Evolutionary conservation across 2,113 vertebrate genomes (phyloP), one percentile per base, ranked within the genome.

Genomic region (Cheilinus undulatus): DNA sequence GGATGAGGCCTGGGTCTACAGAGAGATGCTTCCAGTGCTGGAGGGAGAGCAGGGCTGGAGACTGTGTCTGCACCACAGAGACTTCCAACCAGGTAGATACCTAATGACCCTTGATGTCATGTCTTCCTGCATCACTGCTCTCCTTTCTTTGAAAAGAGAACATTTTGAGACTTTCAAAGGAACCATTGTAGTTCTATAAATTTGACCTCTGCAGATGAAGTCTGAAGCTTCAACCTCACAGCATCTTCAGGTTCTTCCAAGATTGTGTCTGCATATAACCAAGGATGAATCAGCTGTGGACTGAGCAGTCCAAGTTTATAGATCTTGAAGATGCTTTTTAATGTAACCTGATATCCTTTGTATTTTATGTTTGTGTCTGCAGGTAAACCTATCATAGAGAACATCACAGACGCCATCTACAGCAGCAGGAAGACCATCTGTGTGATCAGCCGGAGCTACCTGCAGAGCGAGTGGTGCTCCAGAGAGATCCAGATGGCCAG

Each of bases 391-490:
- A 92, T 91, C 66, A 71, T 92, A 32, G 88, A 91, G n/a, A 92
- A 92, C 67, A 92, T 92, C 4, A 70, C 87, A 24, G 91, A 92
- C 19, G 80, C 81, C 60, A 91, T 91, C 50, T 92, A 92, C 61
- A 69, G 58, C 49, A 91, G 89, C 50, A 76, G 88, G n/a, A 90
- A 89, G 74, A 92, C 89, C 32, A 86, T 91, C 40, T 91, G 91
- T 43, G 26, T 92, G 43, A 87, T 92, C 69, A 89, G 82, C 36
- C 61, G 50, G 5, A 59, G 65, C 69, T 90, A 88, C 66, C 64
- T 92, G 63, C 86, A 69, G 67, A 92, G 86, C 40, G 89, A 86
- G 52, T 92, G 90, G 90, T 91, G 87, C 61, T 64, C 61, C 30
- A 51, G 46, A 36, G 61, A 52, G 62, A 40, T 65, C 48, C 48